Evolutionary conservation across 2,888 invertebrate species (phyloP).

Genomic region (Fabriciana adippe): DNA sequence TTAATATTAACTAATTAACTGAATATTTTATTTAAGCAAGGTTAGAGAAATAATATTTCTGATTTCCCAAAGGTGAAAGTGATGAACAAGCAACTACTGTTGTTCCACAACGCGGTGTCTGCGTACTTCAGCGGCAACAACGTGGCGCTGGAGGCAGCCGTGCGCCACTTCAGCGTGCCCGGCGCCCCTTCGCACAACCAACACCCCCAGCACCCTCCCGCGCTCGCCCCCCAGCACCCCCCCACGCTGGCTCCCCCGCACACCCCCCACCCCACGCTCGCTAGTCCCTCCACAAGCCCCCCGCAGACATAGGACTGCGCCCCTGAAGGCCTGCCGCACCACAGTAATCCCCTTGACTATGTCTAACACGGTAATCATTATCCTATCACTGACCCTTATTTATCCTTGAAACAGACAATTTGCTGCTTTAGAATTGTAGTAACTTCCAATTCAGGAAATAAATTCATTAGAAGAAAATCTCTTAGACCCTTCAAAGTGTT

Average conservation of each 20-base stretch:
- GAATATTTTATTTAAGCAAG: too few species aligned
- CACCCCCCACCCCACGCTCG: neutral
- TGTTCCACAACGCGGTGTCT: conserved; percentile 98
- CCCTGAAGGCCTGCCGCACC: neutral
- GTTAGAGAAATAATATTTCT: neutral
- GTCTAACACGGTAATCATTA: too few species aligned
- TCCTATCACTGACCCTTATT: too few species aligned
- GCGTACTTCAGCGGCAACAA: conserved; percentile 99
- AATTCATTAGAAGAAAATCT: too few species aligned
- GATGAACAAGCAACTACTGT: conserved; percentile 97
- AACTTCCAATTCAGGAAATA: too few species aligned
- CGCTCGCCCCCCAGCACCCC: conserved; percentile 19
- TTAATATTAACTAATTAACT: too few species aligned
- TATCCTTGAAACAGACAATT: too few species aligned
- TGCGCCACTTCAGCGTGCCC: conserved; percentile 97
- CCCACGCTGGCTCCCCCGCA: conserved; percentile 17
- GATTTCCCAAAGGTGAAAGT: conserved; percentile 91
- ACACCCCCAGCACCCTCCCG: conserved; percentile 32
- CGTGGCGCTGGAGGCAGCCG: conserved; percentile 94
- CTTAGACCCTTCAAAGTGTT: too few species aligned
- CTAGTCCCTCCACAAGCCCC: conserved; percentile 9
- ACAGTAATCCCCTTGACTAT: too few species aligned
- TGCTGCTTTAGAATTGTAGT: too few species aligned
- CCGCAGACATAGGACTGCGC: conserved; percentile 4
- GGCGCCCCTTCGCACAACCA: conserved; percentile 31